Base-by-base conservation (phyloP, 2,888 invertebrate genomes). In the Euphydryas editha region DNA sequence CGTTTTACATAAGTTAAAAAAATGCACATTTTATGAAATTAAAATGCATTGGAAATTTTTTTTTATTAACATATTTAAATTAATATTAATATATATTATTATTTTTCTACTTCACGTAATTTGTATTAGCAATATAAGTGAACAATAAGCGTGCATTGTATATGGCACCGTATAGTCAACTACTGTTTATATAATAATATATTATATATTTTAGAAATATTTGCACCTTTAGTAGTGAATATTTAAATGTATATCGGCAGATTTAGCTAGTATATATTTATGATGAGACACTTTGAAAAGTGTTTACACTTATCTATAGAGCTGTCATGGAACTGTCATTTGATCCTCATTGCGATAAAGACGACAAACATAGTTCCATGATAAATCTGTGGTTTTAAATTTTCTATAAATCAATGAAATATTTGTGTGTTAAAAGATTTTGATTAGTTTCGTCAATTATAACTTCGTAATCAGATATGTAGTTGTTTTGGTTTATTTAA, bases 221-320 rank as follows among this genome's bases (percentile, higher is more conserved):
- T 92, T 92, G 92, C 92, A 92, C 92, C 89, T 85, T 88, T 86
- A 84, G 92, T 91, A 92, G 91, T 87, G 86, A 87, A 86, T 89
- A 87, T 85, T 85, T 83, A 82, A 85, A 84, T 86, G 87, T 91
- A 87, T 90, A 89, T 87, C 87, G 85, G 92, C 92, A 90, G 90
- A 85, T 82, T 85, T 89, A 90, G 87, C 82, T 90, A 91, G 83
- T 84, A 69, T 80, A 79, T 85, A 84, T 84, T 82, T 78, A 83
- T 78, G 77, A 77, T 71, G 78, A 78, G 76, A 79, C 80, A 83
- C 81, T 81, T 79, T 44, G 69, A 74, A 76, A 67, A 71, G 76
- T 76, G 77, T 73, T 71, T 68, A 54, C 64, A 59, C 49, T 30
- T 51, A 63, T 67, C 67, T 36, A 46, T 62, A 57, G 58, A 58